Evolutionary conservation across 1,140 invertebrate species (phyloP).

Genomic region (Aphelenchoides fujianensis): DNA sequence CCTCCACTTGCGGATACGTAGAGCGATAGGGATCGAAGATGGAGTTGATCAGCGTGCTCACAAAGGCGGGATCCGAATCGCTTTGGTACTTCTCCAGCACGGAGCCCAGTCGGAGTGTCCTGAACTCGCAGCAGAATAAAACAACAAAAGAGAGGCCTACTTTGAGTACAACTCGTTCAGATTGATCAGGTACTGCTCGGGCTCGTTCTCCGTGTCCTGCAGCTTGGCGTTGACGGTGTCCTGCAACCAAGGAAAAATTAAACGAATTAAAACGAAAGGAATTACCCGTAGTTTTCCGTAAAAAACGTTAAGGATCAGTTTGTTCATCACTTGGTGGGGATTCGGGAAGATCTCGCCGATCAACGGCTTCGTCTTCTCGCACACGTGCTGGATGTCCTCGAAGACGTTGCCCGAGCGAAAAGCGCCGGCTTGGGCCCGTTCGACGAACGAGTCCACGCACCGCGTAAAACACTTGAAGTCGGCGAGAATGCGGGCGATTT

Average conservation of each 20-base stretch:
- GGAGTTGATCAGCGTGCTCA: conserved; percentile 34
- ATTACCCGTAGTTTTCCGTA: conserved; percentile 77
- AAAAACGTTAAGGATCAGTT: conserved; percentile 94
- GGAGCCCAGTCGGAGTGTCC: conserved; percentile 76
- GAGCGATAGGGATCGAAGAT: conserved; percentile 40
- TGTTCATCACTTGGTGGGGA: conserved; percentile 93
- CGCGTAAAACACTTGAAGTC: conserved; percentile 92
- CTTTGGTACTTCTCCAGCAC: conserved; percentile 75
- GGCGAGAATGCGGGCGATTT: conserved; percentile 82
- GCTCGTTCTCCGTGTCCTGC: conserved; percentile 71
- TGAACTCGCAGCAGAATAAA: conserved; percentile 68
- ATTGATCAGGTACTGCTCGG: conserved; percentile 81
- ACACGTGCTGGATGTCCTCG: conserved; percentile 81
- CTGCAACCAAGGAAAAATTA: conserved; percentile 64
- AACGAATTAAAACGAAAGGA: conserved; percentile 12
- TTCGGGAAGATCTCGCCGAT: conserved; percentile 91
- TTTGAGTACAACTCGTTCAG: conserved; percentile 82
- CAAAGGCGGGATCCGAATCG: conserved; percentile 49
- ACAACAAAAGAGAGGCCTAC: conserved; percentile 64
- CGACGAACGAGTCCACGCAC: conserved; percentile 93
- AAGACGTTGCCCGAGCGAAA: conserved; percentile 82
- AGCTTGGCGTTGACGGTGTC: conserved; percentile 78
- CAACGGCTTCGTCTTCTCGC: conserved; percentile 80
- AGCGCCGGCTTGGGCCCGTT: conserved; percentile 81
- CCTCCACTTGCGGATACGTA: conserved; percentile 67